Conservation (phyloP, 2,113 vertebrate genomes). For the Protobothrops mucrosquamatus region DNA sequence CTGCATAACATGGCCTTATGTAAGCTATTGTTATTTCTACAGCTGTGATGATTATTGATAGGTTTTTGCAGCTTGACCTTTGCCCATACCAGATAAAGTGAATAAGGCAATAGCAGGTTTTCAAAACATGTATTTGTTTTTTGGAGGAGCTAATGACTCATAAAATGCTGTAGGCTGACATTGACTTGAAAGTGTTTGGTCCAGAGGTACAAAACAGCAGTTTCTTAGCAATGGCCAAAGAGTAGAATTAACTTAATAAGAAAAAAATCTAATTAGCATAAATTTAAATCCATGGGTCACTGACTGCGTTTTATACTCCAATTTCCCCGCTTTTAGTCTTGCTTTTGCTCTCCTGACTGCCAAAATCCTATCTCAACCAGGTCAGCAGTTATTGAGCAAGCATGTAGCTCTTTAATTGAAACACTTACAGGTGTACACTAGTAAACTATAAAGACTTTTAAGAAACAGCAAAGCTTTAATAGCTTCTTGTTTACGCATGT, state of each 20-base stretch:
- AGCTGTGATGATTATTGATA: background rate
- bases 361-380: constrained; percentile 55
- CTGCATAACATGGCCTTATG: background rate
- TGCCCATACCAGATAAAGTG: background rate
- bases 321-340: constrained; percentile 72
- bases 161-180: background rate
- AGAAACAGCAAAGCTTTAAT: constrained; percentile 68
- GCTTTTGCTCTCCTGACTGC: constrained; percentile 52
- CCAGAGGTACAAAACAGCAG: constrained; percentile 19
- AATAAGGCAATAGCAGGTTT: constrained; percentile 1
- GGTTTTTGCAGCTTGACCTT: background rate
- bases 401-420: constrained; percentile 73
- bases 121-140: background rate
- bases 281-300: constrained; percentile 61
- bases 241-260: constrained; percentile 41
- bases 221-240: background rate
- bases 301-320: constrained; percentile 63
- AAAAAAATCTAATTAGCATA: constrained; percentile 63
- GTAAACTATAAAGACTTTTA: constrained; percentile 72
- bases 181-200: background rate
- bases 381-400: constrained; percentile 66
- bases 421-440: constrained; percentile 67
- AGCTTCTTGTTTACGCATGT: constrained; percentile 60
- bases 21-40: background rate
- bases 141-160: background rate